Base-by-base conservation (phyloP, 2,797 vertebrate genomes). In the Phoebastria nigripes region DNA sequence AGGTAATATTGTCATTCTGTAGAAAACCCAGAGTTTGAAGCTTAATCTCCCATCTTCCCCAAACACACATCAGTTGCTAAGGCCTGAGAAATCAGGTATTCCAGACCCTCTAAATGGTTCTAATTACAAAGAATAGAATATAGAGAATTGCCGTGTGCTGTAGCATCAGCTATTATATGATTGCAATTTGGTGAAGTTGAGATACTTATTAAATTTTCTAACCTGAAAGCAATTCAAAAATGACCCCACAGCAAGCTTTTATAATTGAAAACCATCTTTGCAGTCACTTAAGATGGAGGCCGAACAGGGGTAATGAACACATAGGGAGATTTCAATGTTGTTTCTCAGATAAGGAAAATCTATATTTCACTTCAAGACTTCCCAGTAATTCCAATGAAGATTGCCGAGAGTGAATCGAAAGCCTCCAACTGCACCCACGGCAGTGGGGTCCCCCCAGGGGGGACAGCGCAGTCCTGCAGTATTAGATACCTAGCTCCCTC, bases 241-340 rank as follows among this genome's bases (percentile, higher is more conserved):
- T 78, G n/a, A 86, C n/a, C 54, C 31, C 35, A 42, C 24, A 87
- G n/a, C 19, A 49, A 73, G 19, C 13, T 83, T 89, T 87, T 70
- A 24, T 47, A 46, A 76, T 74, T n/a, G 11, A 62, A 54, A 67
- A 74, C 8, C 42, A 54, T 19, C 17, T 72, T 56, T 37, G 35
- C 22, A 51, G 44, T 47, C 33, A 41, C 47, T 65, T 44, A 63
- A 55, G 33, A 73, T 8, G 20, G 55, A 87, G 14, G 24, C 3
- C 82, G 58, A 76, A 28, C 9, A 49, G 9, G 3, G 21, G 28
- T 46, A 69, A 86, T 11, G 26, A 78, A 81, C 33, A 54, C 29
- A 39, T 5, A 41, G 21, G 1, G 12, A 11, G 12, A 3, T 7
- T 47, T 89, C 44, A 31, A 0, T n/a, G 31, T 8, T 46, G 22